Evolutionary conservation across 37 sponge, comb jelly and placozoan genomes (phyloP).

Genomic region (Spongilla lacustris): DNA sequence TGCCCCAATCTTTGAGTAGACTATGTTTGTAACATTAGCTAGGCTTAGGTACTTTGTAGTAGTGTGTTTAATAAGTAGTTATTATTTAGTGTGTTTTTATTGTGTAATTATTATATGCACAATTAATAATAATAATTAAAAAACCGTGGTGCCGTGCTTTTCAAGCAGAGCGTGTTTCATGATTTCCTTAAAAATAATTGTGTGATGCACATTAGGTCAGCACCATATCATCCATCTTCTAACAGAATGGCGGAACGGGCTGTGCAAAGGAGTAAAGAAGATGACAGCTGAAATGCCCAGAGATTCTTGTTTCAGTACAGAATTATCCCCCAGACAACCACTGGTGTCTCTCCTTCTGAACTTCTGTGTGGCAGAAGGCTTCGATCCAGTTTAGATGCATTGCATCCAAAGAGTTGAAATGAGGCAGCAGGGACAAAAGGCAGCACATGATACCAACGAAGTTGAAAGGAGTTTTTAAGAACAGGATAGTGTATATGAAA

Average conservation of each 20-base stretch:
- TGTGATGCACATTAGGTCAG: slow-evolving; percentile 5
- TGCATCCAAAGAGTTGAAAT: background rate
- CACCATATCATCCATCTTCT: slow-evolving; percentile 34
- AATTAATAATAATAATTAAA: too few species aligned
- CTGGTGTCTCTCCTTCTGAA: slow-evolving; percentile 29
- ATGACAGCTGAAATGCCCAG: slow-evolving; percentile 12
- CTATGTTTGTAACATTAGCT: too few species aligned
- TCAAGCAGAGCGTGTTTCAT: slow-evolving; percentile 13
- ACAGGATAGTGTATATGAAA: background rate
- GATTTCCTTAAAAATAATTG: slow-evolving; percentile 4
- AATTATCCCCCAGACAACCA: slow-evolving; percentile 14
- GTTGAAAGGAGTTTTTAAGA: background rate
- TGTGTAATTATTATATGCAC: too few species aligned
- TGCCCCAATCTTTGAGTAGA: too few species aligned
- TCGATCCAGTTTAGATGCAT: background rate
- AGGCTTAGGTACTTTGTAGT: too few species aligned
- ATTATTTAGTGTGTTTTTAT: too few species aligned
- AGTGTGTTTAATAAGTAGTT: too few species aligned
- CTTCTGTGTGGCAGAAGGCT: slow-evolving; percentile 13
- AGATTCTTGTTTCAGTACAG: slow-evolving; percentile 19
- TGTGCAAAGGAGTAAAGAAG: slow-evolving; percentile 22
- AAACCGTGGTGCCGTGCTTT: slow-evolving; percentile 30
- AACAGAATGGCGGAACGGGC: slow-evolving; percentile 31
- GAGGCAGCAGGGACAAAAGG: background rate
- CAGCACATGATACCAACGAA: background rate